Base-by-base conservation (phyloP, 2,113 vertebrate species). In the Serilophus lunatus region DNA sequence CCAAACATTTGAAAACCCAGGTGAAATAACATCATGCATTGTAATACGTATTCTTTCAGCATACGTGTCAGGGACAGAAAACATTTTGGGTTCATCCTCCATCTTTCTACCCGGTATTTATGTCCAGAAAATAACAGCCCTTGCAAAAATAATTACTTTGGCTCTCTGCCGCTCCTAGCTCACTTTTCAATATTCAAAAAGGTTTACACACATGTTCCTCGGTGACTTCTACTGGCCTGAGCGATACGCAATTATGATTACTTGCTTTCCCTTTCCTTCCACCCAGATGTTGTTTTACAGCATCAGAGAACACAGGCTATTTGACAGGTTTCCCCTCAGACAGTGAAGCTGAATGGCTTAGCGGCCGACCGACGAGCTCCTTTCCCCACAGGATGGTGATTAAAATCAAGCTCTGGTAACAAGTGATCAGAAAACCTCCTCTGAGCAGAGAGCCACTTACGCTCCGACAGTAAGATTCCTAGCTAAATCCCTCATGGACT, bases 101-200 rank as follows among this genome's bases (percentile, higher is more conserved):
- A 15, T 44, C 70, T 76, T 87, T 56, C 84, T 50, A 54, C 20
- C 36, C 36, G 56, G 77, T 83, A 69, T 68, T 95, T 89, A 90
- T 9, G 10, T 86, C 88, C 85, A 92, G 85, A 92, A 94, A 92
- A 94, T 53, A 97, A 93, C 13, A 93, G 60, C 49, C 28, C 36
- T 77, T 80, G 26, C 23, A 95, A 82, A 92, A 95, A 49, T 90
- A 89, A 90, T 89, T 84, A 91, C 49, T 93, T 93, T 91, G 89
- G 81, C 96, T 94, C 86, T 96, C 94, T 89, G 95, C 81, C 49
- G 13, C 66, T 86, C 66, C 94, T 85, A 88, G 60, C 68, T 95
- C 72, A 90, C 49, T 90, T 95, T 82, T 79, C 88, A 95, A 65
- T 92, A 94, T 93, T 95, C 88, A 92, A 56, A 93, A 95, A 94